phyloP scores from a whole-genome alignment of 2,888 invertebrate species.

The Parasteatoda lunata region DNA sequence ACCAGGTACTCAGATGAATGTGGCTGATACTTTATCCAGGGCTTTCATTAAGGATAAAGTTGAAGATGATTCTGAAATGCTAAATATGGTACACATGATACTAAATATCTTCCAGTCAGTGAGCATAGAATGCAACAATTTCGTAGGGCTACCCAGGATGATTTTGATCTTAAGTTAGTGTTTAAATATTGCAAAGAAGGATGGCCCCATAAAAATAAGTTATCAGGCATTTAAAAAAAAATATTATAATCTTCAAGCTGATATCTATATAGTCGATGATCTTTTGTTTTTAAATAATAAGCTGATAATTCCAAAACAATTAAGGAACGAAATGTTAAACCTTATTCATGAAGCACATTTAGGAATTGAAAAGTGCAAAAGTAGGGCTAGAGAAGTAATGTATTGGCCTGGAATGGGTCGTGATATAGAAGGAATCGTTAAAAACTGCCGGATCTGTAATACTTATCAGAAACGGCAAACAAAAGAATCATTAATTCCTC shows the following conservation, averaged over 20 bases:
- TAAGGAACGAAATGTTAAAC: not conserved
- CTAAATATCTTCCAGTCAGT: not conserved
- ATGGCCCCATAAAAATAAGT: not conserved
- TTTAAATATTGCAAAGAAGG: not conserved
- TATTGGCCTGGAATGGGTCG: not conserved
- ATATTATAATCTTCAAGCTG: not conserved
- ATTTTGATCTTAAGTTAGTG: not conserved
- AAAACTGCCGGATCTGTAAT: not conserved
- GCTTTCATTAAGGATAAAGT: not conserved
- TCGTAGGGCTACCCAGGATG: not conserved
- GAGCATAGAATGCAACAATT: not conserved
- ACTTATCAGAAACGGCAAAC: slow-evolving; percentile 8
- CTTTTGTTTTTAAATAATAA: not conserved
- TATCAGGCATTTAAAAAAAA: not conserved
- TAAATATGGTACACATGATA: slow-evolving; percentile 5
- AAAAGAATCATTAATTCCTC: slow-evolving; percentile 5
- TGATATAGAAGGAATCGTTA: not conserved
- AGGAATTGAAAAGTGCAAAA: slow-evolving; percentile 6
- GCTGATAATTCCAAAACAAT: not conserved
- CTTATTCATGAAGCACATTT: not conserved
- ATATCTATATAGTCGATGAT: not conserved
- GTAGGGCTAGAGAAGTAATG: not conserved
- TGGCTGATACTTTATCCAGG: slow-evolving; percentile 3
- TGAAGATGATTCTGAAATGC: slow-evolving; percentile 20
- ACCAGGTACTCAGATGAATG: slow-evolving; percentile 14